phyloP scores from a whole-genome alignment of 2,113 vertebrate genomes.

The Lophotis ruficrista region DNA sequence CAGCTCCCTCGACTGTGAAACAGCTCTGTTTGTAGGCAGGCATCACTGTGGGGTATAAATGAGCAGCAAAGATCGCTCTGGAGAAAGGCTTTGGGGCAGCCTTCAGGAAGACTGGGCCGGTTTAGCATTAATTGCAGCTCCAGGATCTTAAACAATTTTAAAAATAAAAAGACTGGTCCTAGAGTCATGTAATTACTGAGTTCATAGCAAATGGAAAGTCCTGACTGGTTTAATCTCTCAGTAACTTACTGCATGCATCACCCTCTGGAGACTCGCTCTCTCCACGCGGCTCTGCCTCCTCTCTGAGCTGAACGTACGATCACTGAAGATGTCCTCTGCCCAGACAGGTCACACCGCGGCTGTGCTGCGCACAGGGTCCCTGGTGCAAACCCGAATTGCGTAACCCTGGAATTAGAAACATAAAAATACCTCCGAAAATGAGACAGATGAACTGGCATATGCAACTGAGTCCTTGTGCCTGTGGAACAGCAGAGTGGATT shows the following conservation, averaged over 20 bases:
- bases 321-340: background rate
- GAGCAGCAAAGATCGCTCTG: background rate
- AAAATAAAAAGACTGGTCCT: background rate
- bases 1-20: background rate
- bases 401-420: background rate
- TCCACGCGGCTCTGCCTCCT: background rate
- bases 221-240: background rate
- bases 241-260: accelerated
- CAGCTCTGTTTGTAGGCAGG: background rate
- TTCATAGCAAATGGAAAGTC: background rate
- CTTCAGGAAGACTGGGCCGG: background rate
- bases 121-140: background rate
- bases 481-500: background rate
- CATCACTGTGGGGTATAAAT: background rate
- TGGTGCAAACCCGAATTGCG: accelerated
- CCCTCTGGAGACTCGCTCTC: background rate
- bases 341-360: accelerated
- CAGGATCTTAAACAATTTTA: too few relatives aligned
- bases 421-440: background rate
- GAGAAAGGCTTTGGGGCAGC: background rate
- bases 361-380: accelerated
- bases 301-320: accelerated
- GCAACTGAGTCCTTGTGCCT: background rate
- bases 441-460: background rate
- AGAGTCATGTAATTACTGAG: background rate